phyloP scores from a whole-genome alignment of 30 jellyfish, hydroid and myxozoan genomes.

The Aurelia aurita complex sp. Pacific region DNA sequence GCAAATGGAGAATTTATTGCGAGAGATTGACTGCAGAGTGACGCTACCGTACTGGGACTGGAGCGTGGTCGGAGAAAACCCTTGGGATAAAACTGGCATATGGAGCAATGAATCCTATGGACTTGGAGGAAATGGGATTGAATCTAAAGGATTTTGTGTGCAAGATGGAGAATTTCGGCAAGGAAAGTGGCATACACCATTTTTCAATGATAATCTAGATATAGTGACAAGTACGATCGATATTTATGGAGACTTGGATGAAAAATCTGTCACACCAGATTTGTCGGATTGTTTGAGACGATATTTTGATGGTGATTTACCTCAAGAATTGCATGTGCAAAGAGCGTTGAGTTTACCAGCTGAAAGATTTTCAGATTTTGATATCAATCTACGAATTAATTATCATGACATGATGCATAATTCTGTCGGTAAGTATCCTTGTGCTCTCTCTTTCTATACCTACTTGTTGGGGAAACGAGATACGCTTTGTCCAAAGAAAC shows the following conservation, averaged over 20 bases:
- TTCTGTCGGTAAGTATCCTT: slow-evolving; percentile 59
- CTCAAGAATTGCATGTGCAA: slow-evolving; percentile 48
- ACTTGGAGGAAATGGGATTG: slow-evolving; percentile 80
- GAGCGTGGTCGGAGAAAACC: slow-evolving; percentile 75
- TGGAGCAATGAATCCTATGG: slow-evolving; percentile 77
- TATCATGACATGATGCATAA: slow-evolving; percentile 87
- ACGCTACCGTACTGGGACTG: slow-evolving; percentile 96
- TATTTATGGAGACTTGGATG: slow-evolving; percentile 50
- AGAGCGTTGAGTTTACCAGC: slow-evolving; percentile 62
- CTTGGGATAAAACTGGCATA: slow-evolving; percentile 72
- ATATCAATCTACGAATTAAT: slow-evolving; percentile 74
- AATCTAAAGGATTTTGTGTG: slow-evolving; percentile 78
- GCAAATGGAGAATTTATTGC: slow-evolving; percentile 78
- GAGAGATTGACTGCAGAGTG: slow-evolving; percentile 88
- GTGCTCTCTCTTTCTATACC: too few species aligned
- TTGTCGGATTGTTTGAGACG: slow-evolving; percentile 85
- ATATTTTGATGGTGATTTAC: slow-evolving; percentile 69
- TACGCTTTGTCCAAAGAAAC: too few species aligned
- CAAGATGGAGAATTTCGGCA: slow-evolving; percentile 76
- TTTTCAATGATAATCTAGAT: slow-evolving; percentile 84
- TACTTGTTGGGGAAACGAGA: too few species aligned
- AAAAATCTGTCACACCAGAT: slow-evolving; percentile 48
- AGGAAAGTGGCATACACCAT: slow-evolving; percentile 88
- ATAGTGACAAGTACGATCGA: slow-evolving; percentile 68
- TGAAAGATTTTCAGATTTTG: slow-evolving; percentile 71